Evolutionary conservation across 1,140 invertebrate genomes (phyloP).

Genomic region (Euura lappo): DNA sequence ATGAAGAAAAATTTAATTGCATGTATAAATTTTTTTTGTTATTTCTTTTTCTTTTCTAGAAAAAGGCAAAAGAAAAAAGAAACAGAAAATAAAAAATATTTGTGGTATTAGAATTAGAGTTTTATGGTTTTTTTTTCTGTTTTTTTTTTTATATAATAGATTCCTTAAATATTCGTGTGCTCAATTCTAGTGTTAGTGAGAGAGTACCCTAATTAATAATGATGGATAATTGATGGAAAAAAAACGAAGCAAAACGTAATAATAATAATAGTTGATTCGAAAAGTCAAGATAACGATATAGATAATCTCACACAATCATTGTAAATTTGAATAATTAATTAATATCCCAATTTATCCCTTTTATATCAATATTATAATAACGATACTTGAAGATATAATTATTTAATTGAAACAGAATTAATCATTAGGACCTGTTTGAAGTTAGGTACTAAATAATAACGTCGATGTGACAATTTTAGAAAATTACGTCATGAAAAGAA

Average conservation of each 20-base stretch:
- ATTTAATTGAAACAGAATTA: no score
- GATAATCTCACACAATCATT: not conserved
- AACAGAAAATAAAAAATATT: not conserved
- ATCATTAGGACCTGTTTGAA: no score
- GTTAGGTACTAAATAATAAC: no score
- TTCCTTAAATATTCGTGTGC: conserved; percentile 42
- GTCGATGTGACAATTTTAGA: no score
- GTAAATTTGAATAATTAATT: not conserved
- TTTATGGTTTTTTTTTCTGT: not conserved
- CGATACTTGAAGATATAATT: no score
- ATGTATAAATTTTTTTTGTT: not conserved
- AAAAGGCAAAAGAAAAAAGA: not conserved
- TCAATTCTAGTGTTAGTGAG: conserved; percentile 40
- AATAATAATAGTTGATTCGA: conserved; percentile 12
- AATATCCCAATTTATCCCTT: not conserved
- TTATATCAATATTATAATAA: no score
- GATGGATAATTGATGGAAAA: no score
- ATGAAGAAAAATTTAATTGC: no score
- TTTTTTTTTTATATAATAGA: conserved; percentile 17
- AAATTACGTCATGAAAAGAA: no score
- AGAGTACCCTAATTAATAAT: not conserved
- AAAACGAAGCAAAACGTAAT: not conserved
- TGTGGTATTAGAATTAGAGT: not conserved
- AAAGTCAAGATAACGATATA: not conserved
- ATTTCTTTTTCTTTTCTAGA: not conserved